phyloP scores from a whole-genome alignment of 2,113 vertebrate genomes.

The Sceloporus tristichus region DNA sequence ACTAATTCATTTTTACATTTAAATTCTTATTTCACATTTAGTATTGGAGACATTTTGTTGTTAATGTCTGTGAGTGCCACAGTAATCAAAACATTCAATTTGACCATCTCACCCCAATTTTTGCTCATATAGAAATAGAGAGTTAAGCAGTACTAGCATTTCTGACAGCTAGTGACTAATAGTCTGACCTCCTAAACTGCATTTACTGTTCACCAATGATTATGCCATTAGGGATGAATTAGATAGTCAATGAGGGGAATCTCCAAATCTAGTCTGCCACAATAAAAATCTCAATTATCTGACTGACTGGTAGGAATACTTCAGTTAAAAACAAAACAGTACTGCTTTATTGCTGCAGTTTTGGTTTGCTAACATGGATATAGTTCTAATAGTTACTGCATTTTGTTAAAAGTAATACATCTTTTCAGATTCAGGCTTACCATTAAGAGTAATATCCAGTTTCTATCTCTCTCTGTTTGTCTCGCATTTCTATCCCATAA shows the following conservation, averaged over 20 bases:
- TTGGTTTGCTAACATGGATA: constrained; percentile 33
- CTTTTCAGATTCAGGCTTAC: constrained; percentile 37
- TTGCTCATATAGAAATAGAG: constrained; percentile 55
- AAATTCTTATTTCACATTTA: constrained; percentile 17
- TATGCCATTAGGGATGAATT: constrained; percentile 81
- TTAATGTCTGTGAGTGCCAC: constrained; percentile 46
- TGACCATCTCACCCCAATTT: constrained; percentile 55
- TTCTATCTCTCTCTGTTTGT: background rate
- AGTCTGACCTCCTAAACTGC: constrained; percentile 78
- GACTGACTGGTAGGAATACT: constrained; percentile 71
- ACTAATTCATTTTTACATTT: constrained; percentile 31
- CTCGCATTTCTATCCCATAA: background rate
- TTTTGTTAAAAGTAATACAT: constrained; percentile 11
- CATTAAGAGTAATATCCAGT: constrained; percentile 7
- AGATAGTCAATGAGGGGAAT: constrained; percentile 77
- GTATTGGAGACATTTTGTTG: background rate
- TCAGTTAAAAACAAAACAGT: constrained; percentile 50
- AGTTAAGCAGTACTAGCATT: constrained; percentile 53
- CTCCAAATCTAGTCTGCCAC: constrained; percentile 76
- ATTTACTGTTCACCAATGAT: constrained; percentile 80
- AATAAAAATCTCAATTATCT: constrained; percentile 73
- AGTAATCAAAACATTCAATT: constrained; percentile 57
- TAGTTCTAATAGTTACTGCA: constrained; percentile 23
- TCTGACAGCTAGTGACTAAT: constrained; percentile 77
- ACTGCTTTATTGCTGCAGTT: constrained; percentile 51